phyloP scores from a whole-genome alignment of 2,113 vertebrate genomes.

The Silurus asotus region DNA sequence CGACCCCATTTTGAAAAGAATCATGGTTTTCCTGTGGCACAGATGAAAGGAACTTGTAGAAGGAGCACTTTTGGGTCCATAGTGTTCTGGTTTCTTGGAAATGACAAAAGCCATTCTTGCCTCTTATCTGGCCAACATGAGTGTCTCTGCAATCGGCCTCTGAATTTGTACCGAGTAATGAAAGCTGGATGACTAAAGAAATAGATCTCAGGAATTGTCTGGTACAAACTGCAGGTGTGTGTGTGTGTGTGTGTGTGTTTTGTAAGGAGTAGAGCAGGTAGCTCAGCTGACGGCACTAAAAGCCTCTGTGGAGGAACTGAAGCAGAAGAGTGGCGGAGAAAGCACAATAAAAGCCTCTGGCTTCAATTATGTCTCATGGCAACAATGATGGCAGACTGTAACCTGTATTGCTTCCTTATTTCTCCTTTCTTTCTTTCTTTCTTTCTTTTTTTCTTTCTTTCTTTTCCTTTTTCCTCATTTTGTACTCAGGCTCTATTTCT shows the following conservation, averaged over 20 bases:
- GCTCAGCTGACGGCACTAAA: constrained; percentile 29
- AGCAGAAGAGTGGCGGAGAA: background rate
- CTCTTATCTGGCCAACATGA: constrained; percentile 6
- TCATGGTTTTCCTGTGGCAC: constrained; percentile 7
- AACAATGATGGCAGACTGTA: constrained; percentile 27
- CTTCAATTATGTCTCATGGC: constrained; percentile 46
- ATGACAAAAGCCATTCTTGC: constrained; percentile 14
- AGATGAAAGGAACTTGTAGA: background rate
- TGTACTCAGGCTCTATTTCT: background rate
- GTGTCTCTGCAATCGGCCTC: background rate
- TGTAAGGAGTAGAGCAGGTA: constrained; percentile 7
- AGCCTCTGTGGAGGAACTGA: constrained; percentile 29
- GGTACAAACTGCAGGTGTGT: background rate
- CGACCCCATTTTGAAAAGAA: background rate
- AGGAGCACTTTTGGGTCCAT: background rate
- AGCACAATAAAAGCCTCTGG: constrained; percentile 39
- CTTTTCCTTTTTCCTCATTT: background rate
- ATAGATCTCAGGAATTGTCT: constrained; percentile 12
- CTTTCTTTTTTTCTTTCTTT: background rate
- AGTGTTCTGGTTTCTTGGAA: background rate
- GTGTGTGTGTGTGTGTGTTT: background rate
- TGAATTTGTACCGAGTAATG: constrained; percentile 17
- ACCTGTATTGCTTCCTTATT: constrained; percentile 33
- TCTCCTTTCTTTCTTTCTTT: constrained; percentile 8
- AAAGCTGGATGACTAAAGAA: constrained; percentile 22